These are phyloP conservation scores for Caenorhabditis tropicalis DNA, from an alignment of 1,140 invertebrate genomes.

Conservation along the genomic window DNA sequence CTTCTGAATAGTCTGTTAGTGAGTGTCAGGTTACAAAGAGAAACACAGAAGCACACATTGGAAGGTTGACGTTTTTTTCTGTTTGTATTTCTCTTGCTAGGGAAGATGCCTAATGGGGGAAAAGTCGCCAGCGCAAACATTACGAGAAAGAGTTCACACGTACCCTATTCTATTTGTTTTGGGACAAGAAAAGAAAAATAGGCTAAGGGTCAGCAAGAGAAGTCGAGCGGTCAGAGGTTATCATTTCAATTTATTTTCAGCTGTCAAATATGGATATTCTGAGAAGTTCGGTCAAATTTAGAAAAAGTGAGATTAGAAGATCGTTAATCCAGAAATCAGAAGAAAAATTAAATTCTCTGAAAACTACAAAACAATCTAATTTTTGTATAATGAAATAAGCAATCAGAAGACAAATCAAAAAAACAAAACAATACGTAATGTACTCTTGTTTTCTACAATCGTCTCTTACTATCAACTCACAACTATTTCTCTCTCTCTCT, in stretches of 20 bases:
- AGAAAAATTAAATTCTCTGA: too few relatives aligned
- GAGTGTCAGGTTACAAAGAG: background rate
- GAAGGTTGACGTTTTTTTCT: background rate
- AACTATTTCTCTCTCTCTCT: background rate
- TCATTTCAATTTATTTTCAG: background rate
- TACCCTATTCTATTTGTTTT: background rate
- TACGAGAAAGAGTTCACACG: background rate
- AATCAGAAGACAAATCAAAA: background rate
- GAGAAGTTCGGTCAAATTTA: background rate
- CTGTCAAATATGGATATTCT: background rate
- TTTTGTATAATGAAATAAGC: too few relatives aligned
- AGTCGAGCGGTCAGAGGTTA: background rate
- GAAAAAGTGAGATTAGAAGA: too few relatives aligned
- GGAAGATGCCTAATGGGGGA: conserved; percentile 7
- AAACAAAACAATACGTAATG: conserved; percentile 7
- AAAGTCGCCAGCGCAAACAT: background rate
- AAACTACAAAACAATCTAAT: too few relatives aligned
- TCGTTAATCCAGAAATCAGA: too few relatives aligned
- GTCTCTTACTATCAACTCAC: too few relatives aligned
- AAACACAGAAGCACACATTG: conserved; percentile 24
- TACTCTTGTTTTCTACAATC: background rate
- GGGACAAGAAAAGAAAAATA: background rate
- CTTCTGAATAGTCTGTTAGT: background rate
- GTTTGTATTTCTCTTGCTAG: background rate
- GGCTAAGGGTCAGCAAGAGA: background rate